Conservation (phyloP, 2,888 invertebrate genomes). For the Gordius sp. region DNA sequence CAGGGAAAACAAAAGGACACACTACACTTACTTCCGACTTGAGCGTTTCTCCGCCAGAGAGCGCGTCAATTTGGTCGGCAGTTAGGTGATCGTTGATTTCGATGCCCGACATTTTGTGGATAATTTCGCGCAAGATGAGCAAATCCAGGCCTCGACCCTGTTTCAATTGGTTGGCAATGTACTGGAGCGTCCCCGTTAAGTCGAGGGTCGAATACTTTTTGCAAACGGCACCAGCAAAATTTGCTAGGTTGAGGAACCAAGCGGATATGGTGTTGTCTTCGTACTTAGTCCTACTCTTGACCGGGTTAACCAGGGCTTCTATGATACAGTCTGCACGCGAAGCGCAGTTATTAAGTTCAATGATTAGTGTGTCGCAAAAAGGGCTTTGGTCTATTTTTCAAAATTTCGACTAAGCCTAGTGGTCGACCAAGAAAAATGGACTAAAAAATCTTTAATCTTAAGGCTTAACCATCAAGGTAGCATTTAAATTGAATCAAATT, state of each 20-base stretch:
- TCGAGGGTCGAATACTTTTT: slow-evolving; percentile 78
- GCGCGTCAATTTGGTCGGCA: slow-evolving; percentile 71
- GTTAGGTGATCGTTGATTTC: slow-evolving; percentile 79
- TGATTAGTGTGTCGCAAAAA: no score
- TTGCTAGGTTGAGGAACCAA: slow-evolving; percentile 39
- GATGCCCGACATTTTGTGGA: slow-evolving; percentile 96
- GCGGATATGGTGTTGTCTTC: slow-evolving; percentile 62
- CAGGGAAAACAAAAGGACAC: slow-evolving; percentile 18
- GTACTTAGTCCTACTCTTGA: slow-evolving; percentile 44
- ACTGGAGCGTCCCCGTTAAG: slow-evolving; percentile 70
- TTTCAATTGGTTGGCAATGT: slow-evolving; percentile 82
- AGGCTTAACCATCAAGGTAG: no score
- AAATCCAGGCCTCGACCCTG: slow-evolving; percentile 26
- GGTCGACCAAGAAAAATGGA: no score
- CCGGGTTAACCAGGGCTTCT: slow-evolving; percentile 55
- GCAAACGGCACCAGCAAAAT: slow-evolving; percentile 78
- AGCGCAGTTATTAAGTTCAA: no score
- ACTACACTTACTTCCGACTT: slow-evolving; percentile 50
- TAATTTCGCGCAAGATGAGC: slow-evolving; percentile 73
- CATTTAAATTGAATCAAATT: no score
- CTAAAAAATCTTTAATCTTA: no score
- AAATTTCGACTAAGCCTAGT: no score
- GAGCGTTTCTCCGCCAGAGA: slow-evolving; percentile 80
- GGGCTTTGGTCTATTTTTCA: no score
- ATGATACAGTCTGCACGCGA: no score